A percentile compares a stretch with the other conserved stretches of the same genome.
Conservation (phyloP, 1,140 invertebrate genomes). For the Planococcus citri region DNA sequence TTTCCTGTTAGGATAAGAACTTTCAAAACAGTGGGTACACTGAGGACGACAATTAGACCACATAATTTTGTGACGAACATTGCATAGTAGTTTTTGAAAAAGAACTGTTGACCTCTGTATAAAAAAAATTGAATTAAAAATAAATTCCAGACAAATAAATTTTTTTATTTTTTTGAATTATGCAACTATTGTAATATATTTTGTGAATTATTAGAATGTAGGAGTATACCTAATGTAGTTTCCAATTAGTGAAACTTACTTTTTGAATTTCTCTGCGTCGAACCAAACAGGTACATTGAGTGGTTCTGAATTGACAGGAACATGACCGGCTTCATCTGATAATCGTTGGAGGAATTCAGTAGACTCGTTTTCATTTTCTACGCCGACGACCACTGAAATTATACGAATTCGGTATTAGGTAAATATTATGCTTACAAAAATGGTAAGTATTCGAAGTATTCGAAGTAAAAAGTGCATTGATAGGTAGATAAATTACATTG, state of each 20-base stretch:
- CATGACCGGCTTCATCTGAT: background rate
- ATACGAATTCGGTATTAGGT: too few relatives aligned
- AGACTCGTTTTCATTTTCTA: background rate
- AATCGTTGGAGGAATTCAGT: background rate
- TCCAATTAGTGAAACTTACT: too few relatives aligned
- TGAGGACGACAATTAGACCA: conserved; percentile 47
- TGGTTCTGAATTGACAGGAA: background rate
- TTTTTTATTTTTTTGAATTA: too few relatives aligned
- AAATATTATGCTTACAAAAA: too few relatives aligned
- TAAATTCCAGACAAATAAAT: too few relatives aligned
- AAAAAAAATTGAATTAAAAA: too few relatives aligned
- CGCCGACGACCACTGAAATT: background rate
- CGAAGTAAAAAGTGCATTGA: too few relatives aligned
- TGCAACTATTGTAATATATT: too few relatives aligned
- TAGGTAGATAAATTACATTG: too few relatives aligned
- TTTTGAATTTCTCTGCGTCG: conserved; percentile 1
- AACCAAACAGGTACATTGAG: background rate
- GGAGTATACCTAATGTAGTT: too few relatives aligned
- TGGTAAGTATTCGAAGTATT: too few relatives aligned
- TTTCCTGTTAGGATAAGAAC: conserved; percentile 50
- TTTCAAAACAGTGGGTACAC: conserved; percentile 47
- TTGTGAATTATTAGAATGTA: too few relatives aligned
- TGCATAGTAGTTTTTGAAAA: conserved; percentile 43
- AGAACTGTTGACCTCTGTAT: conserved; percentile 50
- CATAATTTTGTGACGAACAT: conserved; percentile 45